These are phyloP conservation scores for Uromys caudimaculatus DNA, from an alignment of 2,797 vertebrate species.

Conservation along the genomic window DNA sequence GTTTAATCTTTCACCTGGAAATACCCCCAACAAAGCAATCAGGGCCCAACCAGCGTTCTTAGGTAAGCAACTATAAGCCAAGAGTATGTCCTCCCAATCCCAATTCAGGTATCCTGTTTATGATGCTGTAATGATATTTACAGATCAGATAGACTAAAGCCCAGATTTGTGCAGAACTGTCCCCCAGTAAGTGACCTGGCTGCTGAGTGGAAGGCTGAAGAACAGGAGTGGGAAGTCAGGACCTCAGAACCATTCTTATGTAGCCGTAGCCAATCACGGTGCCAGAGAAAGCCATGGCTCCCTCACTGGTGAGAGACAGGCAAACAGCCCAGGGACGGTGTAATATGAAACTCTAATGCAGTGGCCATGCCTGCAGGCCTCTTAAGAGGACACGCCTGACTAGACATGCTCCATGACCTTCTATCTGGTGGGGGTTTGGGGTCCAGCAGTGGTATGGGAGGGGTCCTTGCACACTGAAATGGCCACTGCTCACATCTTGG, in stretches of 20 bases:
- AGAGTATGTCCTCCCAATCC: conserved; percentile 32
- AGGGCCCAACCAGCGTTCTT: not conserved
- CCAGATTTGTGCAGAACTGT: not conserved
- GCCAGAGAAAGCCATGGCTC: not conserved
- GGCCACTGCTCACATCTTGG: rapidly evolving
- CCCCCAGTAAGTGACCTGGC: not conserved
- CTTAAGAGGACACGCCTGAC: not conserved
- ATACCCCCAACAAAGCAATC: not conserved
- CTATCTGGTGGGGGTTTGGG: not conserved
- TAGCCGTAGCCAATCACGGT: not conserved
- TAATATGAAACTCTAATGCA: not conserved
- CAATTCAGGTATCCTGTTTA: not conserved
- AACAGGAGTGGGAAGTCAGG: not conserved
- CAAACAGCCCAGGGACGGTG: not conserved
- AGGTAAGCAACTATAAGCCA: conserved; percentile 9
- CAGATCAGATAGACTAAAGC: not conserved
- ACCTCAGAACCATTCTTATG: rapidly evolving
- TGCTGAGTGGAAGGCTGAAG: not conserved
- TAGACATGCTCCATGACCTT: not conserved
- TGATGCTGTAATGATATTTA: not conserved
- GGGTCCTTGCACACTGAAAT: not conserved
- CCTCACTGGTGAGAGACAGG: not conserved
- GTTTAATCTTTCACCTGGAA: conserved; percentile 27
- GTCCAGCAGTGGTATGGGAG: rapidly evolving
- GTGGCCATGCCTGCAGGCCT: too few relatives aligned